Evolutionary conservation across 2,888 invertebrate genomes (phyloP).

Genomic region (Rhagonycha lutea): DNA sequence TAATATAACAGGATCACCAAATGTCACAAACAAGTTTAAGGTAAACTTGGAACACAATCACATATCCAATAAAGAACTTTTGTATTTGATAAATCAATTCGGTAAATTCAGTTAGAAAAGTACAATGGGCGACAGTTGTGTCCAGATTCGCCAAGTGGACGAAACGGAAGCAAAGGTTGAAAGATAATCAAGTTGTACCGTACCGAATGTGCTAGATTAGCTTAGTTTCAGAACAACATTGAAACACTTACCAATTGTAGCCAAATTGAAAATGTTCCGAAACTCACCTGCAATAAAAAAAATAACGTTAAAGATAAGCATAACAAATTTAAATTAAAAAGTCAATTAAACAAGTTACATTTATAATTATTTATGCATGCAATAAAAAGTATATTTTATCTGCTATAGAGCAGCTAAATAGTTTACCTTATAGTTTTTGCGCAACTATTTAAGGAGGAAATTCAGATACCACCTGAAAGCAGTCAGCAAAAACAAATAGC

Average conservation of each 20-base stretch:
- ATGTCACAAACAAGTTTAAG: constrained; percentile 43
- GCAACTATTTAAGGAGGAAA: background rate
- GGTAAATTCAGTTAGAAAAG: constrained; percentile 42
- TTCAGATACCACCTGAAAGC: background rate
- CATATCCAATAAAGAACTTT: constrained; percentile 51
- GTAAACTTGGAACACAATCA: constrained; percentile 49
- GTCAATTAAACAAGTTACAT: background rate
- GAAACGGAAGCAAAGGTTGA: constrained; percentile 18
- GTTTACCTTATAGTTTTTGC: background rate
- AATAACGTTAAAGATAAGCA: background rate
- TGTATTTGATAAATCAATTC: constrained; percentile 52
- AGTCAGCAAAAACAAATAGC: background rate
- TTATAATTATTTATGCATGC: background rate
- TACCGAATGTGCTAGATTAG: constrained; percentile 11
- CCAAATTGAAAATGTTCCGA: background rate
- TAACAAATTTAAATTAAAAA: background rate
- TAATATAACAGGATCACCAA: constrained; percentile 42
- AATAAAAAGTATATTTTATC: background rate
- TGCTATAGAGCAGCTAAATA: background rate
- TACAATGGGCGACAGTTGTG: constrained; percentile 45
- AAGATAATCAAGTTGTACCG: constrained; percentile 21
- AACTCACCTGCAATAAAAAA: constrained; percentile 22
- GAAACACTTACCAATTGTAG: constrained; percentile 9
- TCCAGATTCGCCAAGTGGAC: constrained; percentile 35
- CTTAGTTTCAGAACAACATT: constrained; percentile 2